Base-by-base conservation (phyloP, 2,113 vertebrate species). In the Pica pica region DNA sequence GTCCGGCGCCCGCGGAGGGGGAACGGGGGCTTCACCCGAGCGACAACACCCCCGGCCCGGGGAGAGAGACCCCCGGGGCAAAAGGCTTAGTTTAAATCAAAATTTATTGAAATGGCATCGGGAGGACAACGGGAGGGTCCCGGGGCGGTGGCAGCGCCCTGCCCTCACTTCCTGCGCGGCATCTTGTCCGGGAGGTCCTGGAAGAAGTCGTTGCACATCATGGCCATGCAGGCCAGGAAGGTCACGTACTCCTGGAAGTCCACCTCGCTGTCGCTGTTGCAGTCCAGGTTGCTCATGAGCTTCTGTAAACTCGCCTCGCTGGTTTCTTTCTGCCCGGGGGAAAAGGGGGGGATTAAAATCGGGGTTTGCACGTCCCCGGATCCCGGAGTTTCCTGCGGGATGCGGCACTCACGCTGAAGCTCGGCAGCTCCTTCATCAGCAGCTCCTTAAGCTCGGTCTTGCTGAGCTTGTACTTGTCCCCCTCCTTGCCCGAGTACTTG, bases 371-470 rank as follows among this genome's bases (percentile, higher is more conserved):
- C 5, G 2, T 6, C 28, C 64, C 56, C 0, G 0, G 0, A 20
- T 6, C 6, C 41, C 52, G 22, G 35, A 9, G 1, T 7, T 7
- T 0, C n/a, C 52, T 5, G 0, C 0, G 22, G 86, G 86, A 8
- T 0, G 4, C 2, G 22, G 12, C 10, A 94, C 92, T 97, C 94
- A 99, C 98, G 49, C 98, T 97, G 9, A 98, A 98, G 84, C 65
- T 49, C 4, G 98, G 91, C 46, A 99, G 96, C 92, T 99, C 98
- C 4, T 77, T 87, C 63, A 95, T 95, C n/a, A 99, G 77, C 31
- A 99, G 97, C 10, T 97, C 96, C 80, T 98, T 99, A 60, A 99
- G 96, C 91, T 99, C 98, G 1, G 61, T 95, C 81, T 98, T 98
- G 96, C 79, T 98, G 20, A 99, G 97, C 18, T 97, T 97, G 88